These are phyloP conservation scores for Elysia crispata DNA, from an alignment of 2,888 invertebrate genomes.

Conservation along the genomic window DNA sequence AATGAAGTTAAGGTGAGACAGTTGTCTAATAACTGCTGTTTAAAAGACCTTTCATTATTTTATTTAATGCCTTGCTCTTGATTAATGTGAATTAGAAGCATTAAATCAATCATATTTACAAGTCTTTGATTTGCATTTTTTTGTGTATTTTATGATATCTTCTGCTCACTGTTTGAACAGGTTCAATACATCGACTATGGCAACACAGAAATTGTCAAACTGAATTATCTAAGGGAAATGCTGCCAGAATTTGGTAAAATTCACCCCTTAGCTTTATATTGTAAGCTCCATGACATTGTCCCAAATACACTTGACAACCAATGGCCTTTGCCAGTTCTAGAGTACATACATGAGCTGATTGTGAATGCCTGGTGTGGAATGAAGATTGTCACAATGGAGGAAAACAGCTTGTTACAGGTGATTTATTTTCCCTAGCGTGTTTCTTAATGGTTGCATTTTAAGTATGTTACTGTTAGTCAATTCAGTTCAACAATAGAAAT, in stretches of 20 bases:
- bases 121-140: no score
- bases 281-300: conserved; percentile 39
- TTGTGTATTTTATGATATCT: no score
- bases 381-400: background rate
- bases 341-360: conserved; percentile 61
- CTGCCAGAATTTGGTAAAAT: conserved; percentile 1
- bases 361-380: conserved; percentile 52
- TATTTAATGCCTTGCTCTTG: no score
- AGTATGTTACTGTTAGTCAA: no score
- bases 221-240: conserved; percentile 76
- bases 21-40: background rate
- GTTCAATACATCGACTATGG: conserved; percentile 90
- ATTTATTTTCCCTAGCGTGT: background rate
- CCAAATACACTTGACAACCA: conserved; percentile 58
- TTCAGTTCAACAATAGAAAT: no score
- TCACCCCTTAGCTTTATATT: conserved; percentile 27
- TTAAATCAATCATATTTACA: no score
- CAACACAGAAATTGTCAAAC: conserved; percentile 83
- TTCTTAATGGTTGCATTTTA: no score
- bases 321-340: conserved; percentile 60
- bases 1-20: conserved; percentile 58
- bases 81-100: no score
- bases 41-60: no score
- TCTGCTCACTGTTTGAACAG: conserved; percentile 59
- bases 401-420: background rate